Conservation (phyloP, 2,113 vertebrate species). For the Eclectus roratus region DNA sequence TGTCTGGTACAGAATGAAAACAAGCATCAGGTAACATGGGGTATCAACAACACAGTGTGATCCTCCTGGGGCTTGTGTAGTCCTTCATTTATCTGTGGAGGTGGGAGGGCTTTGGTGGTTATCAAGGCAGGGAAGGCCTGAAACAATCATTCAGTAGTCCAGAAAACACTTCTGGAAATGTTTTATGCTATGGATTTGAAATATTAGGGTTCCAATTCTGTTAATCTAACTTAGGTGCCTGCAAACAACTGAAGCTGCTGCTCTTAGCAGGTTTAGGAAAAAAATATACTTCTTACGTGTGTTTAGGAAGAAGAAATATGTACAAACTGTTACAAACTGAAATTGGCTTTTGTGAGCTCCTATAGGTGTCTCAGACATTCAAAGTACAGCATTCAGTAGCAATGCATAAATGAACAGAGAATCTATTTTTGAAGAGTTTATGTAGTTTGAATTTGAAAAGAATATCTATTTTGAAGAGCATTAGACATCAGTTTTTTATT, state of each 20-base stretch:
- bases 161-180: neutral
- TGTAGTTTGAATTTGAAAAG: neutral
- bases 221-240: neutral
- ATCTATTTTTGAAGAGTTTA: neutral
- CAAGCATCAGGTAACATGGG: neutral
- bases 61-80: neutral
- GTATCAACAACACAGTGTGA: neutral
- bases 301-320: neutral
- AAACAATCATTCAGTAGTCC: neutral
- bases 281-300: neutral
- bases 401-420: neutral
- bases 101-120: neutral
- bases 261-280: neutral
- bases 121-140: neutral
- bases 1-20: neutral
- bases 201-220: neutral
- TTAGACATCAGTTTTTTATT: neutral
- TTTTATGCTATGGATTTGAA: neutral
- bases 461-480: neutral
- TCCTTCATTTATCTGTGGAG: neutral
- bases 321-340: neutral
- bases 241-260: neutral
- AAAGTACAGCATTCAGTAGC: neutral
- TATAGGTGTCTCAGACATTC: neutral
- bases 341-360: neutral